Evolutionary conservation across 2,113 vertebrate species (phyloP).

Genomic region (Chauna torquata): DNA sequence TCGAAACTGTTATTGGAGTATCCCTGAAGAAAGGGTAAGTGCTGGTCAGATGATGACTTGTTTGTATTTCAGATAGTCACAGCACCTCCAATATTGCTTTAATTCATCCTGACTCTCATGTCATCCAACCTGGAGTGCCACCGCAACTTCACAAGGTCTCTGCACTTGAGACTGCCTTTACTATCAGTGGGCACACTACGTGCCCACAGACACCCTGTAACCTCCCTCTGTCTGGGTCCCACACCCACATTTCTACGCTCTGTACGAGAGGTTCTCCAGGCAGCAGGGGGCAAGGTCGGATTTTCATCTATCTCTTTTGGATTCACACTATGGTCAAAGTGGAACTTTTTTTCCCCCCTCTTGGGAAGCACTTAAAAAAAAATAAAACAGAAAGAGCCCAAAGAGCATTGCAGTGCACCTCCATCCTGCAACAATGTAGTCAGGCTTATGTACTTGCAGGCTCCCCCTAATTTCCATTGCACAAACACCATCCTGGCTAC

Average conservation of each 20-base stretch:
- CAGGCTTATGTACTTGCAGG: neutral
- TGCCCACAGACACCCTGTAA: neutral
- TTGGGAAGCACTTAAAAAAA: neutral
- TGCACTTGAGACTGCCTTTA: neutral
- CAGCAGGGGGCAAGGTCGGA: neutral
- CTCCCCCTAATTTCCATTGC: too few relatives aligned
- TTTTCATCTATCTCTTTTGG: neutral
- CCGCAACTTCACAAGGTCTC: neutral
- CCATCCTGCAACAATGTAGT: neutral
- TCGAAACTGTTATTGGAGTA: neutral
- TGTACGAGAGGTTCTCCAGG: neutral
- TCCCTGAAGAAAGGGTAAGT: neutral
- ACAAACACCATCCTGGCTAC: neutral
- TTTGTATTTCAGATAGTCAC: neutral
- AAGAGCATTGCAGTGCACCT: rapidly evolving
- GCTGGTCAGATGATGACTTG: neutral
- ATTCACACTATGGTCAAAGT: neutral
- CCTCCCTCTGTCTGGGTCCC: neutral
- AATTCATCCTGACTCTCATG: neutral
- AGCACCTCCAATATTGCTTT: neutral
- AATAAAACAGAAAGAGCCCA: neutral
- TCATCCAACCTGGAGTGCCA: neutral
- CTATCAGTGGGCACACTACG: neutral
- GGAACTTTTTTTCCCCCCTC: neutral
- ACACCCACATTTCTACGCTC: neutral